Evolutionary conservation across 2,797 vertebrate species (phyloP), one percentile per base, ranked within the genome.

Genomic region (Intellagama lesueurii): DNA sequence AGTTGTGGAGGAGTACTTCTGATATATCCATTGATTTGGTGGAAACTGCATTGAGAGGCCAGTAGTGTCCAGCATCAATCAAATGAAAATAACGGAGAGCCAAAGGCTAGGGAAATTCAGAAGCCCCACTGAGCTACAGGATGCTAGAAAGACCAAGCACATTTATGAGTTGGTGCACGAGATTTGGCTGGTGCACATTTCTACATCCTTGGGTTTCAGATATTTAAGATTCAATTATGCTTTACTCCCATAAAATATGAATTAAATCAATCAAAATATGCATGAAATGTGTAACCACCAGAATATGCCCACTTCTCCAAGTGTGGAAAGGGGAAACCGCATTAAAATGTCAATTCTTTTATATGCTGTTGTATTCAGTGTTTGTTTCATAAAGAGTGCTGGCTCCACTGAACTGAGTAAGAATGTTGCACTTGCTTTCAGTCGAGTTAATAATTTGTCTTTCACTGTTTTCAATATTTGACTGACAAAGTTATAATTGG

Each of bases 191-290:
- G 7, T 47, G 22, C 22, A 52, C 12, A n/a, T 44, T 32, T 80
- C 60, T 44, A 28, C 19, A 56, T 81, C 30, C 11, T 40, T 32
- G 12, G 6, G 28, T 72, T 85, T 89, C 17, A 64, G 35, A n/a
- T 49, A 75, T 89, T 73, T 47, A 80, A 73, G 66, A 77, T 83
- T 26, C 56, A 49, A 68, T 88, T 83, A 78, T 68, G 66, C 70
- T 84, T 80, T 80, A 26, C 52, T 70, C 69, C 32, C 32, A 52
- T 69, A 44, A 78, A 70, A 52, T 56, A 72, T 40, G 12, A 22
- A 26, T 80, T 77, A 12, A 91, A 88, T 91, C 88, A 87, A 68
- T 94, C 90, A 91, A 96, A 95, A 95, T 79, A 24, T 40, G 1
- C 0, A 88, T 86, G 40, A 92, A 91, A 89, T 26, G 60, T 1